These are phyloP conservation scores for Hypothenemus hampei DNA, from an alignment of 1,140 invertebrate species.

Conservation along the genomic window DNA sequence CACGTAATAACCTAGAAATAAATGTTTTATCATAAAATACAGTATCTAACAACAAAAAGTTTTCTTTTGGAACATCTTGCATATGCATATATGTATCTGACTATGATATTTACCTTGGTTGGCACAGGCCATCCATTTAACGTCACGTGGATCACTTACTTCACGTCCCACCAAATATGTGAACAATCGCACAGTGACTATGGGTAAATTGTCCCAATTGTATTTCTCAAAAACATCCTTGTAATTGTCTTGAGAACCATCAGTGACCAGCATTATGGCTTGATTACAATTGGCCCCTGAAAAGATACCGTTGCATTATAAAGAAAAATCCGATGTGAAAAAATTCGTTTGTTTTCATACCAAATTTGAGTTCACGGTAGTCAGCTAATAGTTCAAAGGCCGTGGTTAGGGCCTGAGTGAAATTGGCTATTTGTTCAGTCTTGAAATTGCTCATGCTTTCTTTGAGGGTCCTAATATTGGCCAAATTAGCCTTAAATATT, in stretches of 20 bases:
- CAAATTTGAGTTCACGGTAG: conserved; percentile 34
- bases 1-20: conserved; percentile 64
- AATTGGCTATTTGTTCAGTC: conserved; percentile 90
- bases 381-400: conserved; percentile 74
- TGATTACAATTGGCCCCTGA: conserved; percentile 63
- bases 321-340: neutral
- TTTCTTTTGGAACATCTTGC: too few relatives aligned
- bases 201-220: conserved; percentile 60
- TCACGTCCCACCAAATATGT: conserved; percentile 74
- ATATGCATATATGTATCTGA: too few relatives aligned
- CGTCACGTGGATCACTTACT: conserved; percentile 54
- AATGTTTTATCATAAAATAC: neutral
- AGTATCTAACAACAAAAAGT: neutral
- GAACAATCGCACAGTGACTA: conserved; percentile 75
- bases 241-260: conserved; percentile 80
- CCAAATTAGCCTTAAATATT: conserved; percentile 69
- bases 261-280: conserved; percentile 88
- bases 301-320: neutral
- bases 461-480: conserved; percentile 82
- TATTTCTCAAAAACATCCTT: conserved; percentile 75
- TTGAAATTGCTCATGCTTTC: conserved; percentile 68
- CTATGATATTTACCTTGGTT: conserved; percentile 53
- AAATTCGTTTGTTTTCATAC: too few relatives aligned
- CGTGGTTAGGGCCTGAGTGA: conserved; percentile 80
- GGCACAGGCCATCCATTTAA: conserved; percentile 85